A percentile compares a stretch with the other conserved stretches of the same genome.
These are phyloP conservation scores for Ptychadena robeensis DNA, from an alignment of 2,797 vertebrate genomes.

Conservation along the genomic window DNA sequence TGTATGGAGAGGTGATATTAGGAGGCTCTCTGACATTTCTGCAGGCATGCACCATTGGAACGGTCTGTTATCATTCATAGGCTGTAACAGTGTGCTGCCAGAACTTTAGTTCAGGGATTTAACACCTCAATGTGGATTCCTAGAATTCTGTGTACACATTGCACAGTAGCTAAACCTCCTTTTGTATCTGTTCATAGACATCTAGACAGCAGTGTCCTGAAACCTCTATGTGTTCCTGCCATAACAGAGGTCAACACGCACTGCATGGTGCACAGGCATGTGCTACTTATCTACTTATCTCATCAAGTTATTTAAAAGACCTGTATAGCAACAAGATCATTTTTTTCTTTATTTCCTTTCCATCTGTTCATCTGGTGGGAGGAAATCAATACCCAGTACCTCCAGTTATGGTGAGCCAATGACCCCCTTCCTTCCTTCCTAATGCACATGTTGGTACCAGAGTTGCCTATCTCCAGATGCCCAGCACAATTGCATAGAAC, in stretches of 20 bases:
- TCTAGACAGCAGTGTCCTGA: neutral
- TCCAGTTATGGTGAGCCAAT: no score
- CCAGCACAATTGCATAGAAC: no score
- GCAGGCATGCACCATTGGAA: constrained; percentile 35
- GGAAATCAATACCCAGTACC: no score
- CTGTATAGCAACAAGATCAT: no score
- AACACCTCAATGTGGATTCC: constrained; percentile 19
- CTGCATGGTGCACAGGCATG: neutral
- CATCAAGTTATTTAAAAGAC: neutral
- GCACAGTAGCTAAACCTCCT: neutral
- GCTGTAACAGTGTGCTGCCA: constrained; percentile 3
- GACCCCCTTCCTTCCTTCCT: no score
- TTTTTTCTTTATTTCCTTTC: no score
- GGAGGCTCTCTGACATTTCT: constrained; percentile 11
- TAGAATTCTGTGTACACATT: constrained; percentile 25
- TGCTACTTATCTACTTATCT: neutral
- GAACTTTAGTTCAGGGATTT: neutral
- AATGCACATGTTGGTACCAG: no score
- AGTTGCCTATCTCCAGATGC: no score
- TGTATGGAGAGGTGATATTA: neutral
- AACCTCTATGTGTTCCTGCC: neutral
- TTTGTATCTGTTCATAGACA: neutral
- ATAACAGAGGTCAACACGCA: neutral
- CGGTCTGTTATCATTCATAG: neutral
- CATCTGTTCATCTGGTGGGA: no score